Conservation (phyloP, 2,888 invertebrate genomes). For the Trissolcus japonicus region DNA sequence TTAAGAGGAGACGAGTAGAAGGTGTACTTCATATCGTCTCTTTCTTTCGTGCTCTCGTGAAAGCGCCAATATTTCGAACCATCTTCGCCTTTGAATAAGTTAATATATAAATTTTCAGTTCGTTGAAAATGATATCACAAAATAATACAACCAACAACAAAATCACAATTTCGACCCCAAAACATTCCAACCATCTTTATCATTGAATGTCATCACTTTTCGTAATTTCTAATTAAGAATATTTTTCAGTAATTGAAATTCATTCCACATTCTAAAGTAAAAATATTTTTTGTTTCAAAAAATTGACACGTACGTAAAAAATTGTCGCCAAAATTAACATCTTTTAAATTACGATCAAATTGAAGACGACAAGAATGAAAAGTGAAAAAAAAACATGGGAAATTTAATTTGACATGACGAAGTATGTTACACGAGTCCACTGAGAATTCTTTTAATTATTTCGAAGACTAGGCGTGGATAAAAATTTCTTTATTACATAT, state of each 20-base stretch:
- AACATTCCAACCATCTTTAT: no score
- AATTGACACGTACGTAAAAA: constrained; percentile 14
- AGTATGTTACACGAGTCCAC: constrained; percentile 28
- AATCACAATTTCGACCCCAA: no score
- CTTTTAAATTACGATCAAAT: constrained; percentile 44
- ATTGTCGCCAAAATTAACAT: constrained; percentile 18
- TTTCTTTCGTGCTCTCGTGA: constrained; percentile 23
- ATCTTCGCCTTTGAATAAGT: constrained; percentile 23
- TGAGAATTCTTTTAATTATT: constrained; percentile 44
- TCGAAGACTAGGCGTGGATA: constrained; percentile 18
- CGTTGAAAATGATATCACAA: constrained; percentile 14
- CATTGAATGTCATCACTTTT: no score
- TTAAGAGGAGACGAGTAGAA: constrained; percentile 51
- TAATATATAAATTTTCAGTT: constrained; percentile 20
- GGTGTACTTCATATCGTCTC: constrained; percentile 48
- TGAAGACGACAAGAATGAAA: constrained; percentile 31
- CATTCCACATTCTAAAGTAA: no score
- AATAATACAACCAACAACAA: constrained; percentile 7
- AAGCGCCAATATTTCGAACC: constrained; percentile 20
- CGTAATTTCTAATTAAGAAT: no score
- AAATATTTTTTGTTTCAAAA: constrained; percentile 20
- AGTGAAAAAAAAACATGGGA: constrained; percentile 31
- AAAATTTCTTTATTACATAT: constrained; percentile 37
- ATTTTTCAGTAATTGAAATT: no score
- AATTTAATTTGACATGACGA: constrained; percentile 40